Evolutionary conservation across 2,888 invertebrate genomes (phyloP), one percentile per base, ranked within the genome.

Genomic region (Tachina fera): DNA sequence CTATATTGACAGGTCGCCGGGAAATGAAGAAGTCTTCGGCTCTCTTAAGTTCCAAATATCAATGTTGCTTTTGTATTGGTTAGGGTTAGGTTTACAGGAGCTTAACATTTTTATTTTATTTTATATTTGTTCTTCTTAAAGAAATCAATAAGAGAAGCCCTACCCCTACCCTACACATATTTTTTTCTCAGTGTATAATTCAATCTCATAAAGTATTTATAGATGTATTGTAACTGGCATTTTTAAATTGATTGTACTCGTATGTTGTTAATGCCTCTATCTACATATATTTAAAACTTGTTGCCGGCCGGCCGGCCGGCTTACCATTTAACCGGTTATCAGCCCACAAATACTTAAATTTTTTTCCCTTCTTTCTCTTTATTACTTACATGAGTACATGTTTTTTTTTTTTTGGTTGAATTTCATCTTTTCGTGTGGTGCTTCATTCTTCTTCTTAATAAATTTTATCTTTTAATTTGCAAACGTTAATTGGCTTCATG

Each of bases 401-500:
- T 43, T 75, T 76, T 43, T 72, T 60, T 78, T 75, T 76, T 43
- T 72, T 60, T 78, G 70, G 14, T 75, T 78, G 16, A 68, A 56
- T 71, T 82, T 75, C 70, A 61, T 74, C 11, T 77, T 77, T 68
- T 67, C 71, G 39, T 67, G 68, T 63, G 13, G 68, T 63, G 13
- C 43, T 63, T 74, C 47, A 68, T 68, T 82, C 56, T 58, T 56
- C 74, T 49, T 77, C 72, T 72, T 67, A 65, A 74, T 58, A 75
- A 86, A 83, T 76, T 76, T 67, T 83, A 83, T 86, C 86, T 79
- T 75, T 79, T 67, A 79, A 86, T 86, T 86, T 86, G 74, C 78
- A 83, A 83, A 83, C 65, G 53, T 86, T 86, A 86, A 86, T 86
- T 86, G 86, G 86, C 86, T 86, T 86, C 75, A 83, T 63, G 72